Conservation (phyloP, 2,113 vertebrate genomes). For the Connochaetes taurinus region DNA sequence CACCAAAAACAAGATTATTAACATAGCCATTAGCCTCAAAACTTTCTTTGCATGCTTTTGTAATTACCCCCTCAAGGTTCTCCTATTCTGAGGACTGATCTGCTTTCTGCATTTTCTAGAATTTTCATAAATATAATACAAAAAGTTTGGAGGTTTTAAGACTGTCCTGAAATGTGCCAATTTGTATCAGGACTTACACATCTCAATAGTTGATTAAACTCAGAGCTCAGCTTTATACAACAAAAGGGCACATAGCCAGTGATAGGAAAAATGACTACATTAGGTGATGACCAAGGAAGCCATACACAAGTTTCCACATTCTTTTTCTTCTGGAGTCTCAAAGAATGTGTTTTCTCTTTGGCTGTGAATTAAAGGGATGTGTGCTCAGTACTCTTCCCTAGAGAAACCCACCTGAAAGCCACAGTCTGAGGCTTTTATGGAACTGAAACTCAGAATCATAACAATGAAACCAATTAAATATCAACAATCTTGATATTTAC, state of each 20-base stretch:
- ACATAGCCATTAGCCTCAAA: not conserved
- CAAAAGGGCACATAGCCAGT: not conserved
- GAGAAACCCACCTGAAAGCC: not conserved
- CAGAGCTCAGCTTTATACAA: not conserved
- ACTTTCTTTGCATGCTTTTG: not conserved
- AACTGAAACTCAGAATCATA: not conserved
- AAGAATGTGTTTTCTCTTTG: not conserved
- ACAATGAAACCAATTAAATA: not conserved
- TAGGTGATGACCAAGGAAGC: not conserved
- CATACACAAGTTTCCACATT: not conserved
- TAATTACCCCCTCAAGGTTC: not conserved
- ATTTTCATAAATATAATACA: not conserved
- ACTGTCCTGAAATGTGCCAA: not conserved
- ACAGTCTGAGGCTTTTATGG: not conserved
- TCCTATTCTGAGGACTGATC: not conserved
- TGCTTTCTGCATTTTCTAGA: not conserved
- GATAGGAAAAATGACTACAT: not conserved
- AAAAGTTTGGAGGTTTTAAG: not conserved
- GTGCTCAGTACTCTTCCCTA: not conserved
- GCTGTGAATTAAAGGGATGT: not conserved
- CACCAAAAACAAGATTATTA: not conserved
- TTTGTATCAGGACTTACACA: not conserved
- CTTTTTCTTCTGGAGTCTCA: not conserved
- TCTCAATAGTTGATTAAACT: not conserved
- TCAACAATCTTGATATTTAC: not conserved